Conservation (phyloP, 2,797 vertebrate species). For the Xenentodon cancila region DNA sequence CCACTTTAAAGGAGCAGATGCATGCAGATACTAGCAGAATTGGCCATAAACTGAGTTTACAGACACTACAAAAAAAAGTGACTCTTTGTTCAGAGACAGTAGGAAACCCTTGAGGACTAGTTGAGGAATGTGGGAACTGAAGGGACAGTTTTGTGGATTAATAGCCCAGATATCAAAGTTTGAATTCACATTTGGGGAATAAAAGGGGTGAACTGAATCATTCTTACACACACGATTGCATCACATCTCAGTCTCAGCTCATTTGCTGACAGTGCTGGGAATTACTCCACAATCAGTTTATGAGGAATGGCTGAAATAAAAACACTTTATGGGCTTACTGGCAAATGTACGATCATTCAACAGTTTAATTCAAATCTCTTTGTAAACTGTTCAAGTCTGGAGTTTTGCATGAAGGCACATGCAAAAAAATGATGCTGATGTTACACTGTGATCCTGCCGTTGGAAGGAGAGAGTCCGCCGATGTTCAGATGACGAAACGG, state of each 20-base stretch:
- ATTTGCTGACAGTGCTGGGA: constrained; percentile 15
- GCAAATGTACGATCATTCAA: background rate
- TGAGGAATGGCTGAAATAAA: background rate
- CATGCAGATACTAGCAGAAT: constrained; percentile 11
- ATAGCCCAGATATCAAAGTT: background rate
- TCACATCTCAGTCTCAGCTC: constrained; percentile 5
- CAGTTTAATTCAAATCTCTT: background rate
- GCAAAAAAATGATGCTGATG: no score
- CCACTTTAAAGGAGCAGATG: constrained; percentile 11
- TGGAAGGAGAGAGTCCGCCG: background rate
- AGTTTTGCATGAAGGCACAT: no score
- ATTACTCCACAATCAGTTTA: constrained; percentile 17
- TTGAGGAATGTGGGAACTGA: background rate
- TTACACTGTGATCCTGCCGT: background rate
- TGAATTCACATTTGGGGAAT: background rate
- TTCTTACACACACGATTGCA: background rate
- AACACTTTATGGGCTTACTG: background rate
- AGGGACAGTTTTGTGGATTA: background rate
- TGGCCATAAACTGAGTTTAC: background rate
- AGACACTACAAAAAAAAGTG: background rate
- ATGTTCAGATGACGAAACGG: constrained; percentile 10
- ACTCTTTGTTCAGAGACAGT: background rate
- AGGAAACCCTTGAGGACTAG: background rate
- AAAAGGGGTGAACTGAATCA: background rate
- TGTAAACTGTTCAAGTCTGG: background rate